phyloP scores from a whole-genome alignment of 2,888 invertebrate genomes.

The Metopia argyrocephala region DNA sequence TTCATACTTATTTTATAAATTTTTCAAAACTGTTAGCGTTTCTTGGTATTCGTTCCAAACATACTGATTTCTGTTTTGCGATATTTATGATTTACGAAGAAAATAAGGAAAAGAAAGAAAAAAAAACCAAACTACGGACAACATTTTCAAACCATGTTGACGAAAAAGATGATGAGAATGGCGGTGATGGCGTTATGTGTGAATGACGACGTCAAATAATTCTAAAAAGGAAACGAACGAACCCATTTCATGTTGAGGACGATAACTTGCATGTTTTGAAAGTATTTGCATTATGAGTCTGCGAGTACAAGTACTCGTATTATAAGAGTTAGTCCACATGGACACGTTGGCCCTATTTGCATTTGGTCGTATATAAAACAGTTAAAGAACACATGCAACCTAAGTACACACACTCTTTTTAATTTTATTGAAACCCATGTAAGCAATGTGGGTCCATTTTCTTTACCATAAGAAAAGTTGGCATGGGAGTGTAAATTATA shows the following conservation, averaged over 20 bases:
- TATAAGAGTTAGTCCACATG: constrained; percentile 19
- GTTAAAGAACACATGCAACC: too few relatives aligned
- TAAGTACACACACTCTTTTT: too few relatives aligned
- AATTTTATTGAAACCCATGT: too few relatives aligned
- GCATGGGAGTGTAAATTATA: not conserved
- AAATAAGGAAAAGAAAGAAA: not conserved
- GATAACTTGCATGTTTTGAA: constrained; percentile 68
- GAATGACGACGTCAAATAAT: constrained; percentile 75
- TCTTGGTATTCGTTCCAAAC: too few relatives aligned
- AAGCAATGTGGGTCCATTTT: constrained; percentile 25
- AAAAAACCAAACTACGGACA: constrained; percentile 4
- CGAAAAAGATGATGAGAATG: constrained; percentile 24
- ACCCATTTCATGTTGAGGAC: constrained; percentile 76
- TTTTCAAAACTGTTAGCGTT: too few relatives aligned
- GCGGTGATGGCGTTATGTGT: constrained; percentile 46
- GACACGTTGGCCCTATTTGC: too few relatives aligned
- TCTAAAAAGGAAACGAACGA: constrained; percentile 75
- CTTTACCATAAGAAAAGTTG: too few relatives aligned
- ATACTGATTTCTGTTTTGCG: too few relatives aligned
- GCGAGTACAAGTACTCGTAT: not conserved
- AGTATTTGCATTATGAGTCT: constrained; percentile 45
- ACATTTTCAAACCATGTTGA: constrained; percentile 24
- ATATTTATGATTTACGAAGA: too few relatives aligned
- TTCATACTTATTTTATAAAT: too few relatives aligned
- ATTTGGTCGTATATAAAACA: too few relatives aligned